Conservation (phyloP, 2,888 invertebrate genomes). For the Chymomyza amoena region DNA sequence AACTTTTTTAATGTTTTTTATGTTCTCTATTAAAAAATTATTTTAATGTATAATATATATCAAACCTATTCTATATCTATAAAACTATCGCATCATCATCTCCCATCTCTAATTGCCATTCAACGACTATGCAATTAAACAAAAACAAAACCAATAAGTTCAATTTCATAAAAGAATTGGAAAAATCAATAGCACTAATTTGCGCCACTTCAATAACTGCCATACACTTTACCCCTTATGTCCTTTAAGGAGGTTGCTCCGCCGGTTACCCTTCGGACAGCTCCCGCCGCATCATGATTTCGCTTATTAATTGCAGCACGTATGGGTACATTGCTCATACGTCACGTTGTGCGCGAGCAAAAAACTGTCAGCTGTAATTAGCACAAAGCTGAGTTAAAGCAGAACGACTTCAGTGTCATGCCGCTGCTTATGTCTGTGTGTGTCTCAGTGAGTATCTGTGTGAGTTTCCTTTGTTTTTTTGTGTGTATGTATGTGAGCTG, state of each 20-base stretch:
- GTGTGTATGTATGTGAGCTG: background rate
- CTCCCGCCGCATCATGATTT: conserved; percentile 14
- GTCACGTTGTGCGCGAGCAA: conserved; percentile 56
- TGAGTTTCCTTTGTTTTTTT: background rate
- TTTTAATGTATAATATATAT: too few relatives aligned
- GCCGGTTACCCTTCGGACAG: background rate
- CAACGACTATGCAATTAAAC: conserved; percentile 51
- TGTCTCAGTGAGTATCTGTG: conserved; percentile 5
- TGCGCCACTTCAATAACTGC: conserved; percentile 30
- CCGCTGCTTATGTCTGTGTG: background rate
- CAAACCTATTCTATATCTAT: too few relatives aligned
- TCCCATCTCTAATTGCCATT: background rate
- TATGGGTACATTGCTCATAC: conserved; percentile 63
- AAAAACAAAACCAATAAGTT: conserved; percentile 55
- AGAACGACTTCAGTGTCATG: conserved; percentile 42
- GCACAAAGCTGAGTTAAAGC: conserved; percentile 58
- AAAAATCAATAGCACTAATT: conserved; percentile 60
- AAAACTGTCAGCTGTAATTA: conserved; percentile 70
- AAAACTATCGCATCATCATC: too few relatives aligned
- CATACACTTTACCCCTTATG: conserved; percentile 4
- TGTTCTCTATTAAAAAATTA: too few relatives aligned
- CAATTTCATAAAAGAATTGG: conserved; percentile 58
- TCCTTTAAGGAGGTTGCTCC: too few relatives aligned
- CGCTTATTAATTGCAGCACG: conserved; percentile 66
- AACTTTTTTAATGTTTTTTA: too few relatives aligned